These are phyloP conservation scores for Geopemphigus sp. DNA, from an alignment of 1,140 invertebrate genomes.

Conservation along the genomic window DNA sequence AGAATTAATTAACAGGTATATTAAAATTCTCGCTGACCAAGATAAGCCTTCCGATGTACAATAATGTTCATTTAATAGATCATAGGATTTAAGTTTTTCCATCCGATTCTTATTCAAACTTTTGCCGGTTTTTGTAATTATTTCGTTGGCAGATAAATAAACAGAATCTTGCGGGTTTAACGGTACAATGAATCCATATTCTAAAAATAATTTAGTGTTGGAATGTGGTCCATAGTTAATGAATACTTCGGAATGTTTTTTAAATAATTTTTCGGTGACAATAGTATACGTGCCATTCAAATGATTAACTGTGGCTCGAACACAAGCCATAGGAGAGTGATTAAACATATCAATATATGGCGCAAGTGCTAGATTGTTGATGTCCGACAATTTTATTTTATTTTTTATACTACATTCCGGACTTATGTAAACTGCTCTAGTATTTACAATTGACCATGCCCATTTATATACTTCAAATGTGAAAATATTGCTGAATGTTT, in stretches of 20 bases:
- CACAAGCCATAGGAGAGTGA: constrained; percentile 57
- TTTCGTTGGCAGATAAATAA: constrained; percentile 46
- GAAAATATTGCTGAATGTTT: constrained; percentile 51
- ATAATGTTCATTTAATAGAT: constrained; percentile 59
- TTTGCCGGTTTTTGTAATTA: constrained; percentile 52
- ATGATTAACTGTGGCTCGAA: constrained; percentile 51
- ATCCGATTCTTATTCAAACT: constrained; percentile 55
- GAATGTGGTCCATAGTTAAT: constrained; percentile 54
- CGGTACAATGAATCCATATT: constrained; percentile 54
- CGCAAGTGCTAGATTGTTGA: constrained; percentile 60
- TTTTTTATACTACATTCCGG: constrained; percentile 51
- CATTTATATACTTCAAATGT: constrained; percentile 53
- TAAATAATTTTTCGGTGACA: constrained; percentile 51
- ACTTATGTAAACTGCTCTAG: constrained; percentile 59
- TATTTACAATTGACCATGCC: constrained; percentile 65
- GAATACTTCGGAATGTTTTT: constrained; percentile 53
- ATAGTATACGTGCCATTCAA: constrained; percentile 52
- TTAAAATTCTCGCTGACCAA: constrained; percentile 58
- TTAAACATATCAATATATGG: constrained; percentile 67
- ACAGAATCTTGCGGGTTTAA: constrained; percentile 53
- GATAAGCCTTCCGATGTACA: constrained; percentile 61
- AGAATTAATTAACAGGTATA: constrained; percentile 55
- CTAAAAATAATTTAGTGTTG: constrained; percentile 53
- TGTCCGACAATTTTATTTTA: constrained; percentile 52
- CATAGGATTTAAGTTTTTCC: constrained; percentile 59